Percentiles rank a stretch among this genome's conserved stretches.
These are phyloP conservation scores for Heliconius erato DNA, from an alignment of 2,888 invertebrate species.

Conservation along the genomic window DNA sequence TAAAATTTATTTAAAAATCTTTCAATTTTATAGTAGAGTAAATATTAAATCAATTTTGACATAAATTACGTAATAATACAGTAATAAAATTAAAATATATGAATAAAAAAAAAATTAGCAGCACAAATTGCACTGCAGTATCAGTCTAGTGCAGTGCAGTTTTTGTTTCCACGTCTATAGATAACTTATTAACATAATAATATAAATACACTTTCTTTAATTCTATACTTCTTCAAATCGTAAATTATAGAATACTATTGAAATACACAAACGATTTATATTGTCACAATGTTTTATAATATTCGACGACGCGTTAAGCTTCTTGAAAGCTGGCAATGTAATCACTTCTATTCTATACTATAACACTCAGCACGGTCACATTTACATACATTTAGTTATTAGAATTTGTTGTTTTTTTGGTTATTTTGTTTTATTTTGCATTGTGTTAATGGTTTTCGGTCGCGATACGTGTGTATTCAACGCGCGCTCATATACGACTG, in stretches of 20 bases:
- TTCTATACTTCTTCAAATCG: conserved; percentile 64
- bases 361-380: conserved; percentile 53
- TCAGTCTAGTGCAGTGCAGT: conserved; percentile 80
- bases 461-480: conserved; percentile 60
- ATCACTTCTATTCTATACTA: conserved; percentile 5
- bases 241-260: conserved; percentile 75
- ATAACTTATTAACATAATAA: conserved; percentile 83
- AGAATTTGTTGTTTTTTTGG: conserved; percentile 63
- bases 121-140: conserved; percentile 85
- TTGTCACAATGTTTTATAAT: conserved; percentile 79
- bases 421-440: conserved; percentile 73
- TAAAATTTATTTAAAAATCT: not conserved
- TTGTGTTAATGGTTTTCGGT: conserved; percentile 50
- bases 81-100: conserved; percentile 34
- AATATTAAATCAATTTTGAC: not conserved
- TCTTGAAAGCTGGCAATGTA: conserved; percentile 51
- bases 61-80: not conserved
- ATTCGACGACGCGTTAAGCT: conserved; percentile 71
- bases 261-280: conserved; percentile 78
- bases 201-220: conserved; percentile 68
- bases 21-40: not conserved
- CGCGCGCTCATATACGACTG: conserved; percentile 73
- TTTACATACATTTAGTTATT: conserved; percentile 58
- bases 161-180: conserved; percentile 81
- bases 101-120: conserved; percentile 74